These are phyloP conservation scores for Lutjanus argentimaculatus DNA, from an alignment of 2,797 vertebrate species.

Conservation along the genomic window DNA sequence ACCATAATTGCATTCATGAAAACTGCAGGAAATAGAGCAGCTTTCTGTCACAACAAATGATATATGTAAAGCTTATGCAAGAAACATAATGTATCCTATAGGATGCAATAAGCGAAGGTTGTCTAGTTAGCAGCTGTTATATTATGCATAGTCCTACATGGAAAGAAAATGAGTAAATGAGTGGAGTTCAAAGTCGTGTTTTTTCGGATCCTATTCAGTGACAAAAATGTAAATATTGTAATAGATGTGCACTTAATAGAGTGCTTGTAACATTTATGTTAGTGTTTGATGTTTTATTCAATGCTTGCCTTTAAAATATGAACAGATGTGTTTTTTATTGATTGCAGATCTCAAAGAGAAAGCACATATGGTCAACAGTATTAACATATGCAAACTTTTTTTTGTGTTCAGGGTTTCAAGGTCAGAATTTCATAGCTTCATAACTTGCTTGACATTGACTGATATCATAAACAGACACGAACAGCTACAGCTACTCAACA, in stretches of 20 bases:
- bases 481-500: background rate
- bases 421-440: slow-evolving; percentile 24
- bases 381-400: slow-evolving; percentile 27
- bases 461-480: slow-evolving; percentile 25
- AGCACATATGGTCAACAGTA: slow-evolving; percentile 12
- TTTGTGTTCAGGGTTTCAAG: slow-evolving; percentile 22
- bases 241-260: slow-evolving; percentile 3
- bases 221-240: slow-evolving; percentile 24
- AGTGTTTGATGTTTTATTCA: slow-evolving; percentile 11
- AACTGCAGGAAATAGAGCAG: slow-evolving; percentile 60
- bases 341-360: slow-evolving; percentile 25
- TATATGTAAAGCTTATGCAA: slow-evolving; percentile 40
- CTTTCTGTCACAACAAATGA: slow-evolving; percentile 64
- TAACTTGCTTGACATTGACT: slow-evolving; percentile 26
- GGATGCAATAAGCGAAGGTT: slow-evolving; percentile 28
- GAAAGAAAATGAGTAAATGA: background rate
- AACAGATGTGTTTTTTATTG: slow-evolving; percentile 27
- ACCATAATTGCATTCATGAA: slow-evolving; percentile 75
- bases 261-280: slow-evolving; percentile 3
- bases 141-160: background rate
- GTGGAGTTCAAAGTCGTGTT: slow-evolving; percentile 16
- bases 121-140: slow-evolving; percentile 20
- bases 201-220: background rate
- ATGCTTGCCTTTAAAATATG: slow-evolving; percentile 29
- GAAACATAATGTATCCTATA: slow-evolving; percentile 35